Evolutionary conservation across 1,140 invertebrate species (phyloP).

Genomic region (Solen grandis): DNA sequence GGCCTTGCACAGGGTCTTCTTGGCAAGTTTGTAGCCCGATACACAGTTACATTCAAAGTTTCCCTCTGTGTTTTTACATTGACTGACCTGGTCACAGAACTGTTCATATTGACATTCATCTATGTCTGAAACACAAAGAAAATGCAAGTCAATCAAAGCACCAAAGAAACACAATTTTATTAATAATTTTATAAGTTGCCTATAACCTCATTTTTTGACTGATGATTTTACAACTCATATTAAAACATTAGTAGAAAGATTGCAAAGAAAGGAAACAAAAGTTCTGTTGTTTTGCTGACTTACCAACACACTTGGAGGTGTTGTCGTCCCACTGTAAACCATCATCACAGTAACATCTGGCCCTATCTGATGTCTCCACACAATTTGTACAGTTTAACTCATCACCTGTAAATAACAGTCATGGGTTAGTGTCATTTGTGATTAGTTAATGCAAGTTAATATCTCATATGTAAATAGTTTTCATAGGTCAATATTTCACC

Average conservation of each 20-base stretch:
- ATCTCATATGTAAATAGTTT: too few species aligned
- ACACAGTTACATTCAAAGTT: conserved; percentile 37
- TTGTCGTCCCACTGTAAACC: conserved; percentile 33
- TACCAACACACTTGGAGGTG: conserved; percentile 27
- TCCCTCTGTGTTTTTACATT: conserved; percentile 24
- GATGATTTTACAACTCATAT: too few species aligned
- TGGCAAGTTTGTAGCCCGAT: not conserved
- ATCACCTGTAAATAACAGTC: conserved; percentile 22
- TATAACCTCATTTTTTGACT: too few species aligned
- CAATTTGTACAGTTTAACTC: conserved; percentile 20
- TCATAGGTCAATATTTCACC: too few species aligned
- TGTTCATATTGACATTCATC: conserved; percentile 52
- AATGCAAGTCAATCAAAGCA: not conserved
- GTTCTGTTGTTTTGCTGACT: too few species aligned
- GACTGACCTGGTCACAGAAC: conserved; percentile 44
- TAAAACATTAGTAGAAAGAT: too few species aligned
- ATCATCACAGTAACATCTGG: conserved; percentile 47
- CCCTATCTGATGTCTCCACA: conserved; percentile 30
- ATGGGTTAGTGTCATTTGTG: not conserved
- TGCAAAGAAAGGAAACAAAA: too few species aligned
- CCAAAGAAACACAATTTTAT: not conserved
- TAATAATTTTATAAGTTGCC: not conserved
- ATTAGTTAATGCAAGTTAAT: too few species aligned
- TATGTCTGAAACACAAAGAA: conserved; percentile 32
- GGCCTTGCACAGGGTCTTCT: conserved; percentile 4